Evolutionary conservation across 1,140 invertebrate species (phyloP), one percentile per base, ranked within the genome.

Genomic region (Heliconius nattereri): DNA sequence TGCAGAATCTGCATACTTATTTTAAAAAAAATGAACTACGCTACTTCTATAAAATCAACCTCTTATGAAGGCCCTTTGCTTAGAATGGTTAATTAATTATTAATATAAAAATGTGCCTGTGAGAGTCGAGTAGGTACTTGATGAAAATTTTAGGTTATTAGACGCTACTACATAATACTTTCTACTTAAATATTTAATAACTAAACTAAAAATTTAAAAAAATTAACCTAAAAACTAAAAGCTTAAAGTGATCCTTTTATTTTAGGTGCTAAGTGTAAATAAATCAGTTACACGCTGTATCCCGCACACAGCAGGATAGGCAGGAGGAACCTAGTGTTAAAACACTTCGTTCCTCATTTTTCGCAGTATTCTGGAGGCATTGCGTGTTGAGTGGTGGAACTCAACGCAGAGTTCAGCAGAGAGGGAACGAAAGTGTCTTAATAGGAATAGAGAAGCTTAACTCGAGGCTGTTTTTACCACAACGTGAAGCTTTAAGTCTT

Each of bases 1-100:
- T 37, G n/a, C 29, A 32, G 13, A 75, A 60, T 75, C 54, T 75
- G n/a, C 74, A 66, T 60, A 75, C 32, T 57, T 16, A 19, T 52
- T 52, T 20, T 52, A 7, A 20, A 7, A 23, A 57, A 9, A 57
- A 3, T n/a, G n/a, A n/a, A 0, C 5, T 35, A 57, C 2, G 2
- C 20, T 23, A 23, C 54, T 57, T n/a, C 6, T 57, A n/a, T n/a
- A 26, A 66, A 26, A 26, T n/a, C 20, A 57, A 26, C 60, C 23
- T 66, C 23, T 66, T 26, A 66, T 13, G 19, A 66, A 16, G 23
- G 9, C n/a, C 26, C 1, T 66, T 66, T 29, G 23, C 23, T 16
- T 66, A 66, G 9, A 54, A 3, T 57, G 1, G 20, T 23, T n/a
- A 29, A 66, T 66, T 66, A 26, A 66, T 66, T 66, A 66, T 66